These are phyloP conservation scores for Omphaloscelis lunosa DNA, from an alignment of 2,888 invertebrate genomes.

Conservation along the genomic window DNA sequence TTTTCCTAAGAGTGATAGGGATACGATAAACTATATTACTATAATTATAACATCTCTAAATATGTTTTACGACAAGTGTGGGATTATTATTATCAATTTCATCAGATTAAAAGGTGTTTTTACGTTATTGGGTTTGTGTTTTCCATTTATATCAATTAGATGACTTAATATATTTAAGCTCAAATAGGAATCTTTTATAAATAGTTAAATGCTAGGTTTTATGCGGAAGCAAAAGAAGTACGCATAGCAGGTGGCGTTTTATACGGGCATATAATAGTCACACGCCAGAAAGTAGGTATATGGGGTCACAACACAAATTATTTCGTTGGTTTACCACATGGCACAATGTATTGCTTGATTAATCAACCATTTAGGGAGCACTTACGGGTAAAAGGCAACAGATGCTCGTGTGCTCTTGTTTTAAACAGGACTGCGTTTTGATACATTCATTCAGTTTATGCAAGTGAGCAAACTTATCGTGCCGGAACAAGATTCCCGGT, in stretches of 20 bases:
- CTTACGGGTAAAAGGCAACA: too few species aligned
- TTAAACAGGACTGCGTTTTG: background rate
- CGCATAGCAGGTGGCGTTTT: too few species aligned
- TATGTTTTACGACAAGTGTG: background rate
- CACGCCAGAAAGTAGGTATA: too few species aligned
- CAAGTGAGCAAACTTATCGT: background rate
- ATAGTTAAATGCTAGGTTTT: too few species aligned
- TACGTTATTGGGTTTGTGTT: background rate
- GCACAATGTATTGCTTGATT: constrained; percentile 13
- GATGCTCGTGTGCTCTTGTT: too few species aligned
- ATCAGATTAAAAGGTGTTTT: background rate
- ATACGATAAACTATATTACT: constrained; percentile 19
- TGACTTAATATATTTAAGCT: too few species aligned
- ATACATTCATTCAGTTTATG: background rate
- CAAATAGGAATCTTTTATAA: too few species aligned
- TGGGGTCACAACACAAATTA: background rate
- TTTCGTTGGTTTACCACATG: constrained; percentile 20
- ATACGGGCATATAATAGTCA: too few species aligned
- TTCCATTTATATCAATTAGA: too few species aligned
- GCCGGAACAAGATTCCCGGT: background rate
- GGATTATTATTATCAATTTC: background rate
- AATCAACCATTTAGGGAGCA: constrained; percentile 19
- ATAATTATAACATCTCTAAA: background rate
- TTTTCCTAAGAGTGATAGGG: constrained; percentile 7
- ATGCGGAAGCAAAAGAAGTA: too few species aligned